phyloP scores from a whole-genome alignment of 2,888 invertebrate genomes.

The Noctua janthe region DNA sequence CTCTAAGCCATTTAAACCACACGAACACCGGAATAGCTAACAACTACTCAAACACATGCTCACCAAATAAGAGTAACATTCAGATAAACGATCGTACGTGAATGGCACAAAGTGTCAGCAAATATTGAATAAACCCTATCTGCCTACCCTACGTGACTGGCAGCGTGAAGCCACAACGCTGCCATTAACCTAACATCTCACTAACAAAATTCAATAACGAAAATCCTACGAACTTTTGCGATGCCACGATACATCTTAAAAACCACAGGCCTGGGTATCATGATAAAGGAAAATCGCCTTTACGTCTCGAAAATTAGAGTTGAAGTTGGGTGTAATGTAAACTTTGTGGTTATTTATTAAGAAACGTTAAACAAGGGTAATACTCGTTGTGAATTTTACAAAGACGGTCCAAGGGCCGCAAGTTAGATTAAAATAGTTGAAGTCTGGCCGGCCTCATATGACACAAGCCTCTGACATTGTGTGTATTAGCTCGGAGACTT shows the following conservation, averaged over 20 bases:
- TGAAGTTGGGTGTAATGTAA: slow-evolving; percentile 29
- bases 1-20: neutral
- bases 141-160: slow-evolving; percentile 55
- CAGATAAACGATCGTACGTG: slow-evolving; percentile 34
- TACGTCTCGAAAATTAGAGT: slow-evolving; percentile 47
- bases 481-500: slow-evolving; percentile 65
- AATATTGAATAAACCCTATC: slow-evolving; percentile 51
- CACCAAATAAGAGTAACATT: slow-evolving; percentile 30
- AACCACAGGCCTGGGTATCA: slow-evolving; percentile 48
- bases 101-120: slow-evolving; percentile 38
- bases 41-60: slow-evolving; percentile 7
- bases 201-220: slow-evolving; percentile 81
- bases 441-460: slow-evolving; percentile 71
- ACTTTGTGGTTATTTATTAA: slow-evolving; percentile 80
- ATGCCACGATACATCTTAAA: slow-evolving; percentile 60
- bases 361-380: slow-evolving; percentile 77
- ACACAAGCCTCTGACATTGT: slow-evolving; percentile 64
- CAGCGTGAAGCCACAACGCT: slow-evolving; percentile 57
- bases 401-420: slow-evolving; percentile 74
- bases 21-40: slow-evolving; percentile 4
- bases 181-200: slow-evolving; percentile 73
- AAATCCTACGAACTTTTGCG: slow-evolving; percentile 73
- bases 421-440: slow-evolving; percentile 87
- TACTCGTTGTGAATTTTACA: slow-evolving; percentile 79
- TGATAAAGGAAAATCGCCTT: slow-evolving; percentile 50